Evolutionary conservation across 2,113 vertebrate genomes (phyloP), one percentile per base, ranked within the genome.

Genomic region (Antechinus flavipes): DNA sequence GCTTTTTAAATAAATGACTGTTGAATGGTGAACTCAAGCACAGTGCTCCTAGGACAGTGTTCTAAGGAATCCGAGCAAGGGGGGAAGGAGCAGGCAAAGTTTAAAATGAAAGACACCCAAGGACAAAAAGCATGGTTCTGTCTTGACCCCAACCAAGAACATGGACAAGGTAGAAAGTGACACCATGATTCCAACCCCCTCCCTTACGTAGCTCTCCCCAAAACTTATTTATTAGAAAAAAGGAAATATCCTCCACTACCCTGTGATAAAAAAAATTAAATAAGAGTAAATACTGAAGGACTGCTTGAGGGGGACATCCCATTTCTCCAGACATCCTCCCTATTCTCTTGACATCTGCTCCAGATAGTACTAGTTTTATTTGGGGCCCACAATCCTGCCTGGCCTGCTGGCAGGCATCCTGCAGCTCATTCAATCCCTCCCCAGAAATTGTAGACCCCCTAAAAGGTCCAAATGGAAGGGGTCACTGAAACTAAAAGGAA

Each of bases 31-130:
- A 42, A 23, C 68, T 76, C 61, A 76, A 76, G 35, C 5, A n/a
- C 30, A n/a, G 1, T 19, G 30, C 12, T 22, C 19, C n/a, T 90
- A 93, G 25, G 26, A 46, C 90, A 92, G 53, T 96, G 93, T 56
- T 68, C 94, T 54, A 58, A 5, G 0, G 50, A 95, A 24, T 95
- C 68, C 93, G n/a, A 19, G 35, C 68, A 84, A 42, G 53, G 56
- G 54, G 54, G 23, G 52, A 95, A 27, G 49, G 97, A 97, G 95
- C 76, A 95, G 92, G 2, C 35, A 50, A 55, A 91, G 30, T 91
- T 90, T 95, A 93, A 96, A 97, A 90, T 50, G 68, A 92, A 94
- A 93, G 89, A 91, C 50, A 92, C 10, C 53, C 50, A 9, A 54
- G 42, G 42, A 50, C 50, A 90, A 84, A 90, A 68, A 23, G 42